phyloP scores from a whole-genome alignment of 2,797 vertebrate species.

The Cercopithecus neglectus region DNA sequence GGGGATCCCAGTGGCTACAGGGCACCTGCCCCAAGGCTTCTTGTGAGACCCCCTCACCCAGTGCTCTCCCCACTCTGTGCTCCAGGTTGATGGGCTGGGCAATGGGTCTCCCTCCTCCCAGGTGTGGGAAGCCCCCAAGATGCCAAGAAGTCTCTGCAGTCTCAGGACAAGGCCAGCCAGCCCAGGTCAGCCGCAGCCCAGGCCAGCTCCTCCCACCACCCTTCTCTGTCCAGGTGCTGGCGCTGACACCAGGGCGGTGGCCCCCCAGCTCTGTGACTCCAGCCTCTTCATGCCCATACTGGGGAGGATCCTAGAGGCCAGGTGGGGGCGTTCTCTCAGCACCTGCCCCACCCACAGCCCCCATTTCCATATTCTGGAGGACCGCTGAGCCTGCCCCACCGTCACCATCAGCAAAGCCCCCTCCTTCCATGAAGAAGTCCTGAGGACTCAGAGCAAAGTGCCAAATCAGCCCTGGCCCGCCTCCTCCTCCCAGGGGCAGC shows the following conservation, averaged over 20 bases:
- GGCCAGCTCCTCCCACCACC: neutral
- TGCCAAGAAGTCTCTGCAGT: neutral
- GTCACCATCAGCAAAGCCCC: neutral
- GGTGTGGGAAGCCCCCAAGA: too few relatives aligned
- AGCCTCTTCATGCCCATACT: neutral
- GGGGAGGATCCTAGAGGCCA: too few relatives aligned
- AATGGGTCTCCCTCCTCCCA: neutral
- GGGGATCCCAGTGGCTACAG: accelerated
- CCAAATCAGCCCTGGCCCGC: too few relatives aligned
- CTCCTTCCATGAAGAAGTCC: neutral
- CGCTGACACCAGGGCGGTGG: neutral
- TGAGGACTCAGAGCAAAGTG: neutral
- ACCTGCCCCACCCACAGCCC: neutral
- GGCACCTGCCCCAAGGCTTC: accelerated
- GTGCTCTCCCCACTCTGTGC: too few relatives aligned
- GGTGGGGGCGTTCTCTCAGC: neutral
- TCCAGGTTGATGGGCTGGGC: neutral
- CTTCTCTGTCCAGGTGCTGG: neutral
- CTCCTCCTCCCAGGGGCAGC: neutral
- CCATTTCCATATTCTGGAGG: neutral
- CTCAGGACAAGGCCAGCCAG: neutral
- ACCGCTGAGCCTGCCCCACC: neutral
- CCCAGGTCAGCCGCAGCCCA: too few relatives aligned
- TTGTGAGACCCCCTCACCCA: accelerated
- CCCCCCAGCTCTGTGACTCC: neutral